Evolutionary conservation across 2,797 vertebrate species (phyloP).

Genomic region (Buphagus erythrorhynchus): DNA sequence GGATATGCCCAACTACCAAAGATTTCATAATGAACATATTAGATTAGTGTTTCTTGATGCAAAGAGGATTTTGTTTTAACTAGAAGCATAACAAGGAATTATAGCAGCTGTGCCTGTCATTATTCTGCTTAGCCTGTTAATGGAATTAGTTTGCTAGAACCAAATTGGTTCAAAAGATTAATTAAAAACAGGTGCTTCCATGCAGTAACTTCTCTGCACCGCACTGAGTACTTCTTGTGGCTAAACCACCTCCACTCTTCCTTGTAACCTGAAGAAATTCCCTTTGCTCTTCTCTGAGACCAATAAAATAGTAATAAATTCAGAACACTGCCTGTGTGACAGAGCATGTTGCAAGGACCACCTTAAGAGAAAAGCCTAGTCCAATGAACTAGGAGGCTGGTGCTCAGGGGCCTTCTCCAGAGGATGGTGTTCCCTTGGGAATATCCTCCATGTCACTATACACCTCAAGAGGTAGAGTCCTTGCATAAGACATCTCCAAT

Average conservation of each 20-base stretch:
- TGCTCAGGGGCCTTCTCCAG: background rate
- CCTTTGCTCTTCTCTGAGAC: background rate
- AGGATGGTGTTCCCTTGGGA: background rate
- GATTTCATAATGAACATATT: background rate
- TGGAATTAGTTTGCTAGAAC: constrained; percentile 24
- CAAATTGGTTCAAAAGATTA: constrained; percentile 38
- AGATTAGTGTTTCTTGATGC: background rate
- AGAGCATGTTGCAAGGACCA: background rate
- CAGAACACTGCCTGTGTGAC: background rate
- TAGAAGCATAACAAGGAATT: constrained; percentile 3
- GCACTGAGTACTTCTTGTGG: background rate
- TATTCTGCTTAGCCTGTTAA: constrained; percentile 45
- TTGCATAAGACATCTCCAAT: background rate
- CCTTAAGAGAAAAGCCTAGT: background rate
- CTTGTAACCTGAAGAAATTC: background rate
- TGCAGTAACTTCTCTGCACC: background rate
- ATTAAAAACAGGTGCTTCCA: constrained; percentile 38
- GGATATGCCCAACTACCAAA: background rate
- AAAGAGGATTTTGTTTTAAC: constrained; percentile 60
- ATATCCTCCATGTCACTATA: background rate
- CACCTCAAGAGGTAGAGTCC: background rate
- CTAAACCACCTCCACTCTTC: background rate
- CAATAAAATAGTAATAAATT: background rate
- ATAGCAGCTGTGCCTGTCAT: constrained; percentile 52
- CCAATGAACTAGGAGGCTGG: background rate